Evolutionary conservation across 2,113 vertebrate genomes (phyloP).

Genomic region (Platysternon megacephalum): DNA sequence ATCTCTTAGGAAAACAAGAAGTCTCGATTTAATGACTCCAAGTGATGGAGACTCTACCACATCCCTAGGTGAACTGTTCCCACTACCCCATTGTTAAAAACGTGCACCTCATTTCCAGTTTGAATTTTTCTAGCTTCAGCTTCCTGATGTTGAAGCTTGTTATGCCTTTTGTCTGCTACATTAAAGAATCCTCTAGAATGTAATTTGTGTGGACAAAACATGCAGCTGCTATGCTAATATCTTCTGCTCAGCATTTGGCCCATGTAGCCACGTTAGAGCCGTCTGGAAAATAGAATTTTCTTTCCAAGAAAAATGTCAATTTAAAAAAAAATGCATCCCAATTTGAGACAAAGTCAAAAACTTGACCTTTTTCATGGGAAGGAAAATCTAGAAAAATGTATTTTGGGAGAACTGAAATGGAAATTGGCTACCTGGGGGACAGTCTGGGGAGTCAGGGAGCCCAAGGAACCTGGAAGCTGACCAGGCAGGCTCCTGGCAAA

Average conservation of each 20-base stretch:
- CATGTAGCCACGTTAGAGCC: neutral
- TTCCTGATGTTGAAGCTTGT: neutral
- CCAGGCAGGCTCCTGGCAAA: too few species aligned
- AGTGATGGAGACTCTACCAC: neutral
- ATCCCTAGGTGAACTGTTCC: neutral
- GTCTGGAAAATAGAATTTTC: neutral
- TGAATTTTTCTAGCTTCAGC: neutral
- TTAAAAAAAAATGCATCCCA: too few species aligned
- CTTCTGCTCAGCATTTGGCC: neutral
- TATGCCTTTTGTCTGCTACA: neutral
- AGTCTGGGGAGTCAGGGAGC: too few species aligned
- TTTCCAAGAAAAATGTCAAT: neutral
- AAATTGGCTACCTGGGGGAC: too few species aligned
- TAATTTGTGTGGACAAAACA: too few species aligned
- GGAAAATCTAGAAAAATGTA: too few species aligned
- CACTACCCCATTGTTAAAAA: neutral
- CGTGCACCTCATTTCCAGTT: neutral
- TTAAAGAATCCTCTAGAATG: neutral
- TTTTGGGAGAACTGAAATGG: too few species aligned
- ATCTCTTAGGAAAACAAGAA: neutral
- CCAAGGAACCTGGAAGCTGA: too few species aligned
- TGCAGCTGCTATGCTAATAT: neutral
- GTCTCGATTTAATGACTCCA: neutral
- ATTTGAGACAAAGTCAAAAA: too few species aligned
- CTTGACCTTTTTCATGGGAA: too few species aligned